Percentiles rank a stretch among this genome's conserved stretches.
phyloP scores from a whole-genome alignment of 2,797 vertebrate genomes.

The Heteromormyrus szaboi region DNA sequence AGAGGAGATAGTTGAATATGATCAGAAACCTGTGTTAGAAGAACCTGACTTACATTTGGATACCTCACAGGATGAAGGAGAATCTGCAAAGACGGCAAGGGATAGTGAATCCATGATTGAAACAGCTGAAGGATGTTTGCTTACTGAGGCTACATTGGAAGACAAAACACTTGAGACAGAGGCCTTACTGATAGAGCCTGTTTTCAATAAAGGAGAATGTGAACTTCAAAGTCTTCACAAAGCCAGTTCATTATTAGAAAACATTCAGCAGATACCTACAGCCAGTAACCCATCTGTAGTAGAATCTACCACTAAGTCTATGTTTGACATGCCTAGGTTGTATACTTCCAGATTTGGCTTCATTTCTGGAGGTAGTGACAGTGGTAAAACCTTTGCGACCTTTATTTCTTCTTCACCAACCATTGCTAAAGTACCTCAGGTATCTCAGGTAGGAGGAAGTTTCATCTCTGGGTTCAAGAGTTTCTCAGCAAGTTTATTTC shows the following conservation, averaged over 20 bases:
- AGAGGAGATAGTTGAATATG: neutral
- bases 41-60: constrained; percentile 17
- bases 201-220: constrained; percentile 13
- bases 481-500: constrained; percentile 76
- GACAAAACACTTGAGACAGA: constrained; percentile 25
- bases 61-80: constrained; percentile 13
- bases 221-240: constrained; percentile 29
- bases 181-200: neutral
- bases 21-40: constrained; percentile 22
- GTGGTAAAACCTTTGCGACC: constrained; percentile 66
- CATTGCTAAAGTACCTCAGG: constrained; percentile 41
- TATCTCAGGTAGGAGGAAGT: constrained; percentile 49
- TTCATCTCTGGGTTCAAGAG: constrained; percentile 78
- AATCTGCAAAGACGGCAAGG: neutral
- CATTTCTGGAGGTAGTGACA: constrained; percentile 61
- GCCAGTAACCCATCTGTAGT: constrained; percentile 23
- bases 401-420: constrained; percentile 66
- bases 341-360: constrained; percentile 66
- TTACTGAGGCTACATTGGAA: constrained; percentile 17
- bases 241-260: constrained; percentile 17
- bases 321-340: constrained; percentile 67
- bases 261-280: neutral
- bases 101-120: neutral
- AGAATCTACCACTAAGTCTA: constrained; percentile 43
- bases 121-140: constrained; percentile 27